Percentiles rank a stretch among this genome's conserved stretches.
Conservation (phyloP, 1,140 invertebrate genomes). For the Aricia agestis region DNA sequence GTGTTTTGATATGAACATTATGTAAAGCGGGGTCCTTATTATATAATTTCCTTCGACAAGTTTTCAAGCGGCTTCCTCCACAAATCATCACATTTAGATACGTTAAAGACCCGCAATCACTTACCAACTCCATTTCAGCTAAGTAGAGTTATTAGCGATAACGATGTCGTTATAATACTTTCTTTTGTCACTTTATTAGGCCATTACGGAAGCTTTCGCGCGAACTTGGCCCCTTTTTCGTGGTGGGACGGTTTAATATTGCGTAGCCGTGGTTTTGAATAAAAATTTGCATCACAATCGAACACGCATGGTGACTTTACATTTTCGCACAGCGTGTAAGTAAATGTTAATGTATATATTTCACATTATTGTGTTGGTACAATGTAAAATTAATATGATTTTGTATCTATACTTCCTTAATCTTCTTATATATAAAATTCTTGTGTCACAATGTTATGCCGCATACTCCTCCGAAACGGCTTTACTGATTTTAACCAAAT, state of each 20-base stretch:
- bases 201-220: constrained; percentile 31
- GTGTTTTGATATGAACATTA: too few relatives aligned
- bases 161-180: constrained; percentile 60
- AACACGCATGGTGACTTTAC: constrained; percentile 10
- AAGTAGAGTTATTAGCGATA: constrained; percentile 65
- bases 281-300: constrained; percentile 8
- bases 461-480: too few relatives aligned
- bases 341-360: not conserved
- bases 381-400: not conserved
- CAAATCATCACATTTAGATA: constrained; percentile 7
- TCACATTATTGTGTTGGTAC: not conserved
- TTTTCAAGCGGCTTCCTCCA: not conserved
- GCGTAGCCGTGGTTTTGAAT: constrained; percentile 13
- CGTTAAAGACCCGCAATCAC: constrained; percentile 28
- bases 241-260: constrained; percentile 22
- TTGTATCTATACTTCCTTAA: not conserved
- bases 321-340: not conserved
- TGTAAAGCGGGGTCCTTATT: too few relatives aligned
- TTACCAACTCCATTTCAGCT: constrained; percentile 52
- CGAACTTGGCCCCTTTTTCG: constrained; percentile 25
- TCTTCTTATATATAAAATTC: not conserved
- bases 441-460: too few relatives aligned
- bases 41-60: too few relatives aligned
- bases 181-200: constrained; percentile 47
- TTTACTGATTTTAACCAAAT: too few relatives aligned